Evolutionary conservation across 2,113 vertebrate genomes (phyloP), one percentile per base, ranked within the genome.

Genomic region (Labeo rohita): DNA sequence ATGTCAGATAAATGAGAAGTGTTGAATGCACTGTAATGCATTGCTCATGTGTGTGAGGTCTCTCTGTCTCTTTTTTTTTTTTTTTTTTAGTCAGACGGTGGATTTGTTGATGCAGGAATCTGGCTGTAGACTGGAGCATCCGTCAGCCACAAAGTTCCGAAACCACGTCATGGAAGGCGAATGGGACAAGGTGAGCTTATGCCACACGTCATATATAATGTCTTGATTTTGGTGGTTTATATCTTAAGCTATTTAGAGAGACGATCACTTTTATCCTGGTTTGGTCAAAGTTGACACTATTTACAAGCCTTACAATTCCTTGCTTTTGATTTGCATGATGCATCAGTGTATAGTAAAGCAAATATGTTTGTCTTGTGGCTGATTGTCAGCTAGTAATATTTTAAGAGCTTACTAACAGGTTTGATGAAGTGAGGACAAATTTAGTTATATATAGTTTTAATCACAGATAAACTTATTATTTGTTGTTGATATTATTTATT

Each of bases 21-120:
- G 68, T 72, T 72, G 18, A 0, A 43, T 72, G 36, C 16, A 4
- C 39, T 70, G 18, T 63, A 11, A 12, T 65, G n/a, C 23, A 13
- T 28, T 65, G 7, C 56, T 39, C 8, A 39, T 39, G 7, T 18
- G 34, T 39, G 34, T 39, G 13, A 39, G 15, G 45, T 91, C 80
- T 91, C 45, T 87, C n/a, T 84, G 6, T 87, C 39, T 87, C 61
- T 84, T 80, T 28, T n/a, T n/a, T n/a, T n/a, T n/a, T n/a, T n/a
- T n/a, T n/a, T n/a, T n/a, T n/a, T 91, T 93, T 95, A 99, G 98
- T 97, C 98, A 99, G 95, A 99, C 98, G 91, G 98, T 99, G 96
- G 98, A 99, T 95, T 95, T 99, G 95, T 96, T 99, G 93, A 99
- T 99, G 98, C 98, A 99, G 97, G 98, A 99, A 92, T 99, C 98